Conservation (phyloP, 1,140 invertebrate genomes). For the Limonius californicus region DNA sequence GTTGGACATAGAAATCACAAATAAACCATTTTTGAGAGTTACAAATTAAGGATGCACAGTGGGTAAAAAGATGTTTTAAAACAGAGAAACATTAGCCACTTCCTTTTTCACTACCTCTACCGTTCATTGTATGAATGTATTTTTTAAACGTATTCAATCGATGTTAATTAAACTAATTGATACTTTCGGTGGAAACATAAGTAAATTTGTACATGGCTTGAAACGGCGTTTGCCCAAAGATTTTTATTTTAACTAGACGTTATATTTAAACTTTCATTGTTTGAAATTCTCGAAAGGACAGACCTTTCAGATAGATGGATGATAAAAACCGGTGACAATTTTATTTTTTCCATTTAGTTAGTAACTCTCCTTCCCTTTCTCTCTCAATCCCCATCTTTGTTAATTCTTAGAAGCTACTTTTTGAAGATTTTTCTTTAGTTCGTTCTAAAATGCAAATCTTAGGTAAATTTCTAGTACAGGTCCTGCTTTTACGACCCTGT, state of each 20-base stretch:
- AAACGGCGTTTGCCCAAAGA: not conserved
- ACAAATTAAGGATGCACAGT: too few relatives aligned
- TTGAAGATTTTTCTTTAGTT: not conserved
- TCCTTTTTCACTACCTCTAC: not conserved
- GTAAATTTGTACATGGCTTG: not conserved
- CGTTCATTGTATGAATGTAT: not conserved
- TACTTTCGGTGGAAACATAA: too few relatives aligned
- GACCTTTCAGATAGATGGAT: not conserved
- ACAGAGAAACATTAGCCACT: not conserved
- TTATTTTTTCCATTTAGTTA: not conserved
- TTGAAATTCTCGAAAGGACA: not conserved
- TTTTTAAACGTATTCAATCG: not conserved
- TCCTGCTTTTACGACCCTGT: not conserved
- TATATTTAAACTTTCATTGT: not conserved
- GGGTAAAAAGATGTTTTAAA: too few relatives aligned
- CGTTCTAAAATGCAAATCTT: not conserved
- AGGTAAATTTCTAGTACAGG: not conserved
- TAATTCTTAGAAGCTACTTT: not conserved
- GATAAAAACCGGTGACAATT: not conserved
- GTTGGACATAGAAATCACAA: too few relatives aligned
- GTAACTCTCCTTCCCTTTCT: too few relatives aligned
- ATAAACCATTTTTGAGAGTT: too few relatives aligned
- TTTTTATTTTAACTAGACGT: not conserved
- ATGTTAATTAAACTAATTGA: constrained; percentile 2
- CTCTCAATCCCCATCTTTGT: too few relatives aligned